Evolutionary conservation across 2,888 invertebrate species (phyloP).

Genomic region (Chrysomela aeneicollis): DNA sequence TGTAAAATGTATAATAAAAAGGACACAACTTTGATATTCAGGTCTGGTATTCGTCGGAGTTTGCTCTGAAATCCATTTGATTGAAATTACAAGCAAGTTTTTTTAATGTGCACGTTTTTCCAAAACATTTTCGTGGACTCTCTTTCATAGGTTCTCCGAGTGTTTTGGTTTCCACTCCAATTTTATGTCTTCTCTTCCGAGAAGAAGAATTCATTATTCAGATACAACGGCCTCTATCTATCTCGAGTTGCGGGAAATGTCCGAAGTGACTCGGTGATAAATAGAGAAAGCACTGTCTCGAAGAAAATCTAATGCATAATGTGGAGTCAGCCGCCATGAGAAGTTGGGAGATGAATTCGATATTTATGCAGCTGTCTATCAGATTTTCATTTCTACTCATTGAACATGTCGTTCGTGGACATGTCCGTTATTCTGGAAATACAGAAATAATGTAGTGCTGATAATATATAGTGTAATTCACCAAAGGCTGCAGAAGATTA

Average conservation of each 20-base stretch:
- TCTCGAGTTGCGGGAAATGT: conserved; percentile 31
- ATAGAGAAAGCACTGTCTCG: conserved; percentile 17
- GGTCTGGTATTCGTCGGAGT: too few species aligned
- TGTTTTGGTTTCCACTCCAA: conserved; percentile 29
- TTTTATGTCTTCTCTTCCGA: conserved; percentile 28
- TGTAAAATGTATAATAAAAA: too few species aligned
- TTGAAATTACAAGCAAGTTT: too few species aligned
- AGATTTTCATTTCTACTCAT: neutral
- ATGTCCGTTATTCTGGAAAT: too few species aligned
- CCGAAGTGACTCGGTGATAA: conserved; percentile 29
- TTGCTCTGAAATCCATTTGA: too few species aligned
- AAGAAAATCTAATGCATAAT: conserved; percentile 11
- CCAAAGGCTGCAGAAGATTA: too few species aligned
- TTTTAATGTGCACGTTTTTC: too few species aligned
- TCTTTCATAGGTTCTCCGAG: conserved; percentile 23
- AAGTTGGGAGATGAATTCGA: neutral
- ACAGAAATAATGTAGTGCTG: too few species aligned
- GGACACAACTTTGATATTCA: too few species aligned
- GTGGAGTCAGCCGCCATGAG: neutral
- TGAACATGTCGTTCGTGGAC: neutral
- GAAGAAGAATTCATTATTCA: conserved; percentile 32
- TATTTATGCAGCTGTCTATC: neutral
- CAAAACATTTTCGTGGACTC: too few species aligned
- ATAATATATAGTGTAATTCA: too few species aligned
- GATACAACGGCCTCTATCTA: conserved; percentile 31